Evolutionary conservation across 2,888 invertebrate species (phyloP), one percentile per base, ranked within the genome.

Genomic region (Sphaerolaimus hirsutus): DNA sequence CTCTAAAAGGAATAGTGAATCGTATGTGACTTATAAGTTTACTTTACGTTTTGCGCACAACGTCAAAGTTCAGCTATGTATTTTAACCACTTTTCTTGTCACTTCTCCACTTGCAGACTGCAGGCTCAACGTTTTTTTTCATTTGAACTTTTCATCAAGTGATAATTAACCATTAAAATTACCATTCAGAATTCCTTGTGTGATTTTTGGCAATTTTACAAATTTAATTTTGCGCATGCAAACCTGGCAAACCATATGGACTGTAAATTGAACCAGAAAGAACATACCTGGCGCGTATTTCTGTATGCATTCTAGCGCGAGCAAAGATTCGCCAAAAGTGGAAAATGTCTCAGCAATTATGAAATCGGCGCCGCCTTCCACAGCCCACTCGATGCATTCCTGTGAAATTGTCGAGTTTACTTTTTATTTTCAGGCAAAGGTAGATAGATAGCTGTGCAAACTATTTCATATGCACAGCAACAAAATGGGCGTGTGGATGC

Each of bases 371-470:
- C 56, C 56, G 25, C 52, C 59, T 26, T 59, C 56, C 2, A 57
- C 59, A 1, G 62, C 62, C 63, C 64, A 64, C 36, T 54, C 53
- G 1, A 63, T 52, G 47, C 62, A 61, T 44, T 64, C 62, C 41
- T 41, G 26, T 23, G 19, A 5, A 23, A 21, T 4, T 40, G 7
- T 32, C 10, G 17, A 12, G 7, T 32, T 32, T 12, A 32, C 17
- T 32, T 17, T 17, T 12, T 12, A n/a, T n/a, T n/a, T n/a, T n/a
- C n/a, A n/a, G n/a, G n/a, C n/a, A n/a, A n/a, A n/a, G n/a, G n/a
- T n/a, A n/a, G n/a, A n/a, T n/a, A n/a, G n/a, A n/a, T n/a, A n/a
- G n/a, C n/a, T n/a, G n/a, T n/a, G n/a, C n/a, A n/a, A n/a, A n/a
- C n/a, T n/a, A n/a, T n/a, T n/a, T n/a, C n/a, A n/a, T n/a, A n/a